Evolutionary conservation across 2,113 vertebrate species (phyloP).

Genomic region (Numida meleagris): DNA sequence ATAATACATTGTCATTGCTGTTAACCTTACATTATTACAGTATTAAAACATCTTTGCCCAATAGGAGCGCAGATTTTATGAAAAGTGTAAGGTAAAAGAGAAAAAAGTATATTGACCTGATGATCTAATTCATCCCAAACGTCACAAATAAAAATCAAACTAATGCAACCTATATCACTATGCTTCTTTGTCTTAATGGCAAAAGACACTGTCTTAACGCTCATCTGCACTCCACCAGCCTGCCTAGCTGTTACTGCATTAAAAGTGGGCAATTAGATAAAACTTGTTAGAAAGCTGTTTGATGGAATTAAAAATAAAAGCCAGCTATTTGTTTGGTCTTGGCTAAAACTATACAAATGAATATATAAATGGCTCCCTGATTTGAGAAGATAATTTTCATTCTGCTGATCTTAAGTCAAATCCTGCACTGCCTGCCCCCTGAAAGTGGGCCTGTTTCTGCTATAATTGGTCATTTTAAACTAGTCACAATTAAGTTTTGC

Average conservation of each 20-base stretch:
- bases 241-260: not conserved
- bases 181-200: not conserved
- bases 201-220: not conserved
- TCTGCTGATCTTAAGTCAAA: not conserved
- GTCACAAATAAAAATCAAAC: not conserved
- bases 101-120: not conserved
- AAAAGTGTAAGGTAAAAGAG: not conserved
- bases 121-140: not conserved
- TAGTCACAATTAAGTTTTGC: not conserved
- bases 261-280: not conserved
- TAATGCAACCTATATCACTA: not conserved
- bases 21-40: not conserved
- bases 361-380: not conserved
- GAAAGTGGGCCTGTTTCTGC: not conserved
- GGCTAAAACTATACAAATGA: not conserved
- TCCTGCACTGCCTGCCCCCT: not conserved
- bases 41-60: not conserved
- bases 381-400: not conserved
- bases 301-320: not conserved
- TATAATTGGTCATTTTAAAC: not conserved
- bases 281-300: not conserved
- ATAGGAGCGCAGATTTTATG: not conserved
- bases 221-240: not conserved
- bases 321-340: not conserved
- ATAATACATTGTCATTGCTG: not conserved